phyloP scores from a whole-genome alignment of 2,888 invertebrate species.

The Tetramorium bicarinatum region DNA sequence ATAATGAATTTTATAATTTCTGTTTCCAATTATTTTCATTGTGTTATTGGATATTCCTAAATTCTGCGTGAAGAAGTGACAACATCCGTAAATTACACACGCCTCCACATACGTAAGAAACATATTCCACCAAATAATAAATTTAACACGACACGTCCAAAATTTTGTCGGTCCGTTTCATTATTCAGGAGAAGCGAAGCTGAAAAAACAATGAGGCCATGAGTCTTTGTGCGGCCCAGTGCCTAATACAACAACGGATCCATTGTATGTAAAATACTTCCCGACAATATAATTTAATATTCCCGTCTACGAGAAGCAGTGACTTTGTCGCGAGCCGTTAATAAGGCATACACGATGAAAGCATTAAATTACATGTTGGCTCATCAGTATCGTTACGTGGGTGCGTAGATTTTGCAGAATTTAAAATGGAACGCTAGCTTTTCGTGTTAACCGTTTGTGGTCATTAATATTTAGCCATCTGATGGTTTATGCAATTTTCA shows the following conservation, averaged over 20 bases:
- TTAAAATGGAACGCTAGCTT: slow-evolving; percentile 27
- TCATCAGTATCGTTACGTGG: slow-evolving; percentile 1
- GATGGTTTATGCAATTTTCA: background rate
- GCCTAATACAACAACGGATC: slow-evolving; percentile 58
- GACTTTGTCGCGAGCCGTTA: slow-evolving; percentile 21
- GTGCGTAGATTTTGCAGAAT: slow-evolving; percentile 37
- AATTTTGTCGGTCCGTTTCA: slow-evolving; percentile 62
- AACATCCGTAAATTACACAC: background rate
- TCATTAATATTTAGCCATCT: background rate
- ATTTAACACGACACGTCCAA: slow-evolving; percentile 61
- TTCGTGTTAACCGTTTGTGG: background rate
- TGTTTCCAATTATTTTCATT: background rate
- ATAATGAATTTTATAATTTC: background rate
- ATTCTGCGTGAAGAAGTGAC: background rate
- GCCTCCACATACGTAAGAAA: slow-evolving; percentile 46
- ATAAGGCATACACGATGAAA: slow-evolving; percentile 39
- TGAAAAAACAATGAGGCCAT: slow-evolving; percentile 59
- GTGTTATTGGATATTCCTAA: background rate
- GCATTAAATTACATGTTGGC: slow-evolving; percentile 25
- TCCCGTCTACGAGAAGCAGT: slow-evolving; percentile 46
- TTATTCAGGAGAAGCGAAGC: slow-evolving; percentile 50
- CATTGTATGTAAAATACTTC: slow-evolving; percentile 74
- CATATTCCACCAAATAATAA: slow-evolving; percentile 62
- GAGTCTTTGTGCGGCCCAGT: slow-evolving; percentile 44
- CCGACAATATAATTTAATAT: slow-evolving; percentile 66